These are phyloP conservation scores for Muscicapa comitata DNA, from an alignment of 2,797 vertebrate species.

Conservation along the genomic window DNA sequence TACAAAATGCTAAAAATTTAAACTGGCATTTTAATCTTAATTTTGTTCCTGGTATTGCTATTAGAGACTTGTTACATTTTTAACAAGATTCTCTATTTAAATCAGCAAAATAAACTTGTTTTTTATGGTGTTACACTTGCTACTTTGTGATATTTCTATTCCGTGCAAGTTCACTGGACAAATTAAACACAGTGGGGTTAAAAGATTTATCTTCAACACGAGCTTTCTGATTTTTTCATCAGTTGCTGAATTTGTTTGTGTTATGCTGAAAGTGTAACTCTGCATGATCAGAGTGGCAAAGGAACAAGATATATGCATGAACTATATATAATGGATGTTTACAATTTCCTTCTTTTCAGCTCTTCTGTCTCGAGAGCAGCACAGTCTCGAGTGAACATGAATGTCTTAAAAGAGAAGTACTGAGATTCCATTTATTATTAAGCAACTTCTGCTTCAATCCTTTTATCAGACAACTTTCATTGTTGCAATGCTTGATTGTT, in stretches of 20 bases:
- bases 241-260: not conserved
- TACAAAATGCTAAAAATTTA: not conserved
- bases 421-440: constrained; percentile 16
- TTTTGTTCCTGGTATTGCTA: not conserved
- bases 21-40: not conserved
- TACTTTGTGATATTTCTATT: not conserved
- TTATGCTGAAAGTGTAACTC: not conserved
- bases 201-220: not conserved
- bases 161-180: not conserved
- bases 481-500: not conserved
- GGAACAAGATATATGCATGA: not conserved
- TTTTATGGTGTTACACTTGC: not conserved
- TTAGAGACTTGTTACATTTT: not conserved
- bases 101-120: not conserved
- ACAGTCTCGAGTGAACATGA: not conserved
- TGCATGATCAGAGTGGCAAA: not conserved
- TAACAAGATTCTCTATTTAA: not conserved
- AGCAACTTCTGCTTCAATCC: not conserved
- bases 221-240: not conserved
- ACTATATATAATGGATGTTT: not conserved
- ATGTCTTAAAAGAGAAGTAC: not conserved
- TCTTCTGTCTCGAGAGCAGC: not conserved
- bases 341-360: not conserved
- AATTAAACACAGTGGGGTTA: accelerated
- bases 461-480: not conserved